These are phyloP conservation scores for Solenodon paradoxus DNA, from an alignment of 2,113 vertebrate genomes.

Conservation along the genomic window DNA sequence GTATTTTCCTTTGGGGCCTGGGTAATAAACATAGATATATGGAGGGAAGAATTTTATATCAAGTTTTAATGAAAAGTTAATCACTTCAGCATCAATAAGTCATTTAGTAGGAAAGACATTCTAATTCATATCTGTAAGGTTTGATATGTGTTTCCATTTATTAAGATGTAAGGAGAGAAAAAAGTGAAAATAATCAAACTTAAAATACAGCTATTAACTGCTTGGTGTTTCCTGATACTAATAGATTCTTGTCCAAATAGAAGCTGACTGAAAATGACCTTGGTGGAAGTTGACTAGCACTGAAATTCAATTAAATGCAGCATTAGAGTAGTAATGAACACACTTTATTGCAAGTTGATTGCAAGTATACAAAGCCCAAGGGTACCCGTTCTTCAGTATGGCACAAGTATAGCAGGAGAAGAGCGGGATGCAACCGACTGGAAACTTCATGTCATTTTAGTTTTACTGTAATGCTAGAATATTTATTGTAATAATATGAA, in stretches of 20 bases:
- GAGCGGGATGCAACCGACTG: not conserved
- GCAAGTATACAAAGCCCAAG: not conserved
- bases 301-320: conserved; percentile 39
- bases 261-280: conserved; percentile 30
- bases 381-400: not conserved
- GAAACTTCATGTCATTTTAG: not conserved
- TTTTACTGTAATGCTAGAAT: too few species aligned
- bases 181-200: conserved; percentile 43
- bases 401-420: not conserved
- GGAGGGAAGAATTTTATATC: conserved; percentile 61
- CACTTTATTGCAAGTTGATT: not conserved
- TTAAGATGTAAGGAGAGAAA: conserved; percentile 48
- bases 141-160: conserved; percentile 52
- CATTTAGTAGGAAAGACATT: conserved; percentile 32
- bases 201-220: conserved; percentile 20
- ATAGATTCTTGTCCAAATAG: conserved; percentile 43
- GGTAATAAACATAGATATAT: conserved; percentile 62
- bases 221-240: conserved; percentile 15
- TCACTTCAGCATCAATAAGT: conserved; percentile 64
- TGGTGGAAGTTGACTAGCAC: conserved; percentile 28
- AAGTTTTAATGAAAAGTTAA: conserved; percentile 75
- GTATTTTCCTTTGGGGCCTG: conserved; percentile 45
- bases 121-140: conserved; percentile 48
- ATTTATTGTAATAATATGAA: not conserved
- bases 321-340: not conserved